Base-by-base conservation (phyloP, 2,888 invertebrate genomes). In the Ferdinandea cuprea region DNA sequence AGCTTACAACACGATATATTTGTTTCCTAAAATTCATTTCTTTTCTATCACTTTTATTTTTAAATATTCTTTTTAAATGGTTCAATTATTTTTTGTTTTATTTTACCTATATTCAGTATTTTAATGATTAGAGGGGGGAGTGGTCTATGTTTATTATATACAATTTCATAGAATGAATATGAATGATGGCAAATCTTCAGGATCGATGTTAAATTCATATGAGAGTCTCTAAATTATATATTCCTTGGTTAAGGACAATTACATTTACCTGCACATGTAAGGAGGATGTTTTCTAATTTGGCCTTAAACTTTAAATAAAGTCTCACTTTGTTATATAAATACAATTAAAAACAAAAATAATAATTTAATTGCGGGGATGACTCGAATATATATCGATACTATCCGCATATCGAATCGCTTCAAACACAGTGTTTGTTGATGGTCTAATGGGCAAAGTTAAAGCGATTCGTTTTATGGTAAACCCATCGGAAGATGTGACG, bases 401-500 rank as follows among this genome's bases (percentile, higher is more conserved):
- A 21, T 69, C 37, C 6, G n/a, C 40, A 3, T n/a, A n/a, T 40
- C 40, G 40, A 17, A 66, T 32, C 30, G 17, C 46, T 71, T 28
- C 30, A 56, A n/a, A n/a, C n/a, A n/a, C n/a, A n/a, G n/a, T n/a
- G n/a, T n/a, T n/a, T n/a, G 44, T 63, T 54, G 9, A 19, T 6
- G 44, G 42, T 59, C 88, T 87, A 90, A 84, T 90, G 89, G 78
- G 88, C 89, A 79, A 90, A 90, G 85, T 90, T 90, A 73, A 90
- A 90, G 56, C 90, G 89, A 79, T 90, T 87, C 48, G 91, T 89
- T 87, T 89, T 89, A 86, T 91, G 90, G 85, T 89, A 91, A 83
- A 91, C 86, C 91, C 91, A 91, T 85, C 90, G 88, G 72, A 89
- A 88, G 81, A 91, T 86, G 85, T 89, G 89, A 79, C 89, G 88